Percentiles rank a stretch among this genome's conserved stretches.
Conservation (phyloP, 2,113 vertebrate genomes). For the Daphoenositta chrysoptera region DNA sequence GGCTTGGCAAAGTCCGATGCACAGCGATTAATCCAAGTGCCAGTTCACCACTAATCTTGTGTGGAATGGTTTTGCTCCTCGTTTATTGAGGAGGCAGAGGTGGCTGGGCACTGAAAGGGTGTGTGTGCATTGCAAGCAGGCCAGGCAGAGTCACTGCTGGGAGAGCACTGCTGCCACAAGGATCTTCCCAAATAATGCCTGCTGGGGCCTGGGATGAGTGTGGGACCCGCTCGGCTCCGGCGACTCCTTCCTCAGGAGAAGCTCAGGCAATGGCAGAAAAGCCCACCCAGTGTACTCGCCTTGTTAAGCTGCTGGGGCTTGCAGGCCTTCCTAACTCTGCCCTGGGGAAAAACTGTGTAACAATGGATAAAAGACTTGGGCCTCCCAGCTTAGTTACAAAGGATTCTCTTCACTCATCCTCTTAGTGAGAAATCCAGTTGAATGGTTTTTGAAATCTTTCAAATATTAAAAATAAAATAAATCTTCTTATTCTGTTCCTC, state of each 20-base stretch:
- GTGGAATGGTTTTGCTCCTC: not conserved
- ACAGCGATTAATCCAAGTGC: not conserved
- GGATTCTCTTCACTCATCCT: constrained; percentile 51
- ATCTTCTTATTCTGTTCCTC: constrained; percentile 2
- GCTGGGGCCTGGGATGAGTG: not conserved
- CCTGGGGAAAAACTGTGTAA: constrained; percentile 37
- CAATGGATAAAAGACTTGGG: constrained; percentile 59
- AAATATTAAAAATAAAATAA: constrained; percentile 62
- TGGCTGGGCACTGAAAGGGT: not conserved
- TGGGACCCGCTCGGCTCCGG: not conserved
- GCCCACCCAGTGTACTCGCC: constrained; percentile 25
- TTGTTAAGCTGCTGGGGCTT: constrained; percentile 54
- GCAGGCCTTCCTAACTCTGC: constrained; percentile 40
- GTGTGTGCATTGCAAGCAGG: not conserved
- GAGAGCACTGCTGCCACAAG: not conserved
- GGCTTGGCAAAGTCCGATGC: not conserved
- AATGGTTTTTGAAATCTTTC: constrained; percentile 57
- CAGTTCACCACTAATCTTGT: not conserved
- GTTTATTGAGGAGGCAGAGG: not conserved
- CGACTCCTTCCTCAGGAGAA: not conserved
- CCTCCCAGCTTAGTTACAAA: constrained; percentile 41
- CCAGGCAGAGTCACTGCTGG: not conserved
- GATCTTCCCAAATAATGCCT: not conserved
- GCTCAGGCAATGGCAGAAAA: constrained; percentile 21
- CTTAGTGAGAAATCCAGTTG: constrained; percentile 66